Evolutionary conservation across 2,888 invertebrate species (phyloP).

Genomic region (Monochamus alternatus): DNA sequence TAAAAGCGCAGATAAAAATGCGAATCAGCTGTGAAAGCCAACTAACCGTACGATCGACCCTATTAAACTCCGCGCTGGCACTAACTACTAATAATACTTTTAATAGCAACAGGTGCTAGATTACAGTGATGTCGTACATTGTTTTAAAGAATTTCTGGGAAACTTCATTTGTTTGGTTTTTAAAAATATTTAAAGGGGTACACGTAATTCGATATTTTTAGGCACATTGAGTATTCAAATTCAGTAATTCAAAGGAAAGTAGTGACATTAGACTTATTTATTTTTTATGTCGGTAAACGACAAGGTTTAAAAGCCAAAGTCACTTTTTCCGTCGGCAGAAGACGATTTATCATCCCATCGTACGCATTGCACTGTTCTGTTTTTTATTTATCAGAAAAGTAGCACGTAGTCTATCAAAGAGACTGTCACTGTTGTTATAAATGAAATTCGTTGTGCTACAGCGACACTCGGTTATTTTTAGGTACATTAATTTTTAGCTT

Average conservation of each 20-base stretch:
- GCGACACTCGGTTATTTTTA: neutral
- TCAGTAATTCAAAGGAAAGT: neutral
- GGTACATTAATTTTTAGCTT: neutral
- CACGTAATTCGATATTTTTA: neutral
- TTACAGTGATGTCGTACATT: no score
- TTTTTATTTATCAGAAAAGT: slow-evolving; percentile 10
- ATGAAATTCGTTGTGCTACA: neutral
- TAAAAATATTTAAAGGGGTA: no score
- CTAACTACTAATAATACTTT: no score
- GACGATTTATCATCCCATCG: neutral
- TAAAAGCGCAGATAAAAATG: no score
- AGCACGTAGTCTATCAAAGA: neutral
- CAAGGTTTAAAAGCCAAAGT: slow-evolving; percentile 3
- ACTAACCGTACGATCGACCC: no score
- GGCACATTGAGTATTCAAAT: neutral
- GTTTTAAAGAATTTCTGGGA: no score
- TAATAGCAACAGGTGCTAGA: no score
- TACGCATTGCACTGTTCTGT: neutral
- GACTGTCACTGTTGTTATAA: slow-evolving; percentile 12
- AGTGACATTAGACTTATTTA: neutral
- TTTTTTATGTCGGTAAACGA: neutral
- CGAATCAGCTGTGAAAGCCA: no score
- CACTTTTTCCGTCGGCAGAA: neutral
- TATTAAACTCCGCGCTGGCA: no score
- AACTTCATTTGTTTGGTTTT: no score